These are phyloP conservation scores for Drosophila asahinai DNA, from an alignment of 1,140 invertebrate genomes.

Conservation along the genomic window DNA sequence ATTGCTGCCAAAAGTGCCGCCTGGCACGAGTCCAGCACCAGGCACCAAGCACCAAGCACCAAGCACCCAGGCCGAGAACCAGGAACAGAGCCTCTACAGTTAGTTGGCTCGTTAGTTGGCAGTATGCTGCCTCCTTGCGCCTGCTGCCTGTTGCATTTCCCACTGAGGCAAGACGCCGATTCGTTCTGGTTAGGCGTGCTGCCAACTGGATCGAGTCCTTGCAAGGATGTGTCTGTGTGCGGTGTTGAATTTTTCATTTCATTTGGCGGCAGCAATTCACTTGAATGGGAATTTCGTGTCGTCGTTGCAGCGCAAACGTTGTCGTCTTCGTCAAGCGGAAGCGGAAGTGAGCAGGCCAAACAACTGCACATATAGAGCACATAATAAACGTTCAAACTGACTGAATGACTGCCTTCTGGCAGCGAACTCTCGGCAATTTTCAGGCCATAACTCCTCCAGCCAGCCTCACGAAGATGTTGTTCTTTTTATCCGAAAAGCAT, in stretches of 20 bases:
- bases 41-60: conserved; percentile 20
- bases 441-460: conserved; percentile 14
- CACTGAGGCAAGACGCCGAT: conserved; percentile 46
- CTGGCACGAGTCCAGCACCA: conserved; percentile 74
- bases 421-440: conserved; percentile 18
- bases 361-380: conserved; percentile 67
- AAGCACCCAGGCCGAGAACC: conserved; percentile 8
- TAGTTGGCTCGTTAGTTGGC: conserved; percentile 82
- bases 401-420: conserved; percentile 27
- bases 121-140: conserved; percentile 33
- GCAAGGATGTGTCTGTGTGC: conserved; percentile 52
- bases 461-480: conserved; percentile 10
- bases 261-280: conserved; percentile 83
- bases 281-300: conserved; percentile 84
- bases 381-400: conserved; percentile 78
- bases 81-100: conserved; percentile 50
- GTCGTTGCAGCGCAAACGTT: conserved; percentile 43
- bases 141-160: conserved; percentile 69
- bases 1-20: conserved; percentile 84
- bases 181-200: conserved; percentile 51
- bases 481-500: conserved; percentile 40
- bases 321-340: conserved; percentile 61
- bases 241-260: conserved; percentile 84
- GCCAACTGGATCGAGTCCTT: conserved; percentile 39
- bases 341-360: conserved; percentile 76